phyloP scores from a whole-genome alignment of 2,888 invertebrate genomes.

The Drosophila histrio region DNA sequence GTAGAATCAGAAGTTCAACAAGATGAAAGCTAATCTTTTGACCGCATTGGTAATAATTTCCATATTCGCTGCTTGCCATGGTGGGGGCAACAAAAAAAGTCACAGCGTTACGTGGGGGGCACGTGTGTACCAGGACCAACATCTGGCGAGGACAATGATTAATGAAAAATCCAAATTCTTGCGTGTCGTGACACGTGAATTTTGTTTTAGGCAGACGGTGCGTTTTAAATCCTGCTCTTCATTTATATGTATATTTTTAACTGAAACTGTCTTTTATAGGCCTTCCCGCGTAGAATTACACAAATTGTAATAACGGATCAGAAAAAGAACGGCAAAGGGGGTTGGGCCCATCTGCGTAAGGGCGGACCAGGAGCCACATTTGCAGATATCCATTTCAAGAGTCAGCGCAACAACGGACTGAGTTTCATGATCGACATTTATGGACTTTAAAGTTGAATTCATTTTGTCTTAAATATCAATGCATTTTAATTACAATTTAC shows the following conservation, averaged over 20 bases:
- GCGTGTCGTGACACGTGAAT: slow-evolving; percentile 60
- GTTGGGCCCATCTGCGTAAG: slow-evolving; percentile 76
- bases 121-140: slow-evolving; percentile 55
- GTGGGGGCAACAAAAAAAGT: slow-evolving; percentile 38
- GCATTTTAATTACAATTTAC: slow-evolving; percentile 41
- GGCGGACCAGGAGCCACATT: slow-evolving; percentile 83
- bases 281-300: slow-evolving; percentile 70
- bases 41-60: slow-evolving; percentile 24
- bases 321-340: slow-evolving; percentile 84
- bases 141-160: slow-evolving; percentile 56
- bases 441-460: slow-evolving; percentile 59
- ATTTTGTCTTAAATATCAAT: background rate
- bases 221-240: background rate
- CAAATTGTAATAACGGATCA: slow-evolving; percentile 83
- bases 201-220: slow-evolving; percentile 53
- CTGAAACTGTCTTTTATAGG: background rate
- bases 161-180: slow-evolving; percentile 57
- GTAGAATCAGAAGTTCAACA: background rate
- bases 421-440: slow-evolving; percentile 84
- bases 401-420: slow-evolving; percentile 84
- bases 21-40: slow-evolving; percentile 48
- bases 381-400: slow-evolving; percentile 84
- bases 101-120: slow-evolving; percentile 68
- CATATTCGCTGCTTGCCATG: slow-evolving; percentile 9
- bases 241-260: background rate